phyloP scores from a whole-genome alignment of 1,140 invertebrate species.

The Pissodes strobi region DNA sequence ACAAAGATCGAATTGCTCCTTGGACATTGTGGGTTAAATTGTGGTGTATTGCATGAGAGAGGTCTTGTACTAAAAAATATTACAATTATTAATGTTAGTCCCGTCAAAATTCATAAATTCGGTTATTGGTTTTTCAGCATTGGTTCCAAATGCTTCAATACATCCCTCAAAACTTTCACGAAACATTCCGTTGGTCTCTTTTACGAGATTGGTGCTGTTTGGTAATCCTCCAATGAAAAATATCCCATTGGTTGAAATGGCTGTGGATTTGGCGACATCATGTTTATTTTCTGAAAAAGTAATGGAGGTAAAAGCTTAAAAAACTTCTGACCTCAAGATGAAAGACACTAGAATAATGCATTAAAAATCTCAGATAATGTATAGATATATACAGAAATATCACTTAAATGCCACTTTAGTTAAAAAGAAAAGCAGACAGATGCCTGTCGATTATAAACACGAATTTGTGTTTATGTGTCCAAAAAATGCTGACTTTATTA shows the following conservation, averaged over 20 bases:
- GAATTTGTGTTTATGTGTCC: no score
- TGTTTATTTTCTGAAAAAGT: slow-evolving; percentile 4
- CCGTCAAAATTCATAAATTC: slow-evolving; percentile 62
- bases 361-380: neutral
- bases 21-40: no score
- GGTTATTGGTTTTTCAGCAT: slow-evolving; percentile 47
- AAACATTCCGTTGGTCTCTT: slow-evolving; percentile 44
- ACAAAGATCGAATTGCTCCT: no score
- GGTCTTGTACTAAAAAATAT: no score
- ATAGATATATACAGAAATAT: neutral
- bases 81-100: slow-evolving; percentile 62
- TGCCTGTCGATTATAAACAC: no score
- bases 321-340: no score
- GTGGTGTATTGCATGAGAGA: no score
- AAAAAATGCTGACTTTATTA: no score
- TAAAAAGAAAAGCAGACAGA: no score
- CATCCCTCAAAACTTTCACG: slow-evolving; percentile 49
- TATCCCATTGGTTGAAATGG: slow-evolving; percentile 35
- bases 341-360: no score
- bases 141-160: slow-evolving; percentile 50
- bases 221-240: slow-evolving; percentile 52
- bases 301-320: no score
- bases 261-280: neutral
- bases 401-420: no score
- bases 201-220: slow-evolving; percentile 24